These are phyloP conservation scores for Taphrorychus bicolor DNA, from an alignment of 2,888 invertebrate species.

Conservation along the genomic window DNA sequence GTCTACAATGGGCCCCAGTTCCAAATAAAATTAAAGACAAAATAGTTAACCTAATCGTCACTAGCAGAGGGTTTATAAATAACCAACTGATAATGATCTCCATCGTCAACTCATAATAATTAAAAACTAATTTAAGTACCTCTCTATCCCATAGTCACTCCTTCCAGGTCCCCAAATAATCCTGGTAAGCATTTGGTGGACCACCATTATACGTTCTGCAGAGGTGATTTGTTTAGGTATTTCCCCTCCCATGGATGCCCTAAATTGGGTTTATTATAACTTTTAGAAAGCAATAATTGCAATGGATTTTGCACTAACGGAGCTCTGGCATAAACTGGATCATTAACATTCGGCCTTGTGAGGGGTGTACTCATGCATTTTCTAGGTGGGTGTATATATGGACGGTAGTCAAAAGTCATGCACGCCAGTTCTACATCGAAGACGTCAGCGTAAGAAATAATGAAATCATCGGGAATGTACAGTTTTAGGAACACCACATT, in stretches of 20 bases:
- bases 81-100: too few species aligned
- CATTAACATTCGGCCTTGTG: slow-evolving; percentile 41
- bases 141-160: slow-evolving; percentile 49
- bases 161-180: slow-evolving; percentile 48
- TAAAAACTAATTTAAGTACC: too few species aligned
- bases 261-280: slow-evolving; percentile 27
- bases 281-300: background rate
- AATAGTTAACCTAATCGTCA: too few species aligned
- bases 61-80: too few species aligned
- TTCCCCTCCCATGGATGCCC: slow-evolving; percentile 41
- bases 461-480: slow-evolving; percentile 51
- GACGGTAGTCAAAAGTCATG: slow-evolving; percentile 42
- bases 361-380: slow-evolving; percentile 48
- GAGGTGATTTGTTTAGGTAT: slow-evolving; percentile 47
- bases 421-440: slow-evolving; percentile 48
- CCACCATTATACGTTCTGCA: slow-evolving; percentile 53
- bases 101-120: too few species aligned
- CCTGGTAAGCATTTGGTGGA: slow-evolving; percentile 50
- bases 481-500: slow-evolving; percentile 49
- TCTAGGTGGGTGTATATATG: slow-evolving; percentile 37
- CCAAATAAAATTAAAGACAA: too few species aligned
- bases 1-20: too few species aligned
- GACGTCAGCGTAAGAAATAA: slow-evolving; percentile 46
- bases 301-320: too few species aligned
- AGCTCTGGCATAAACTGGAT: slow-evolving; percentile 46